phyloP scores from a whole-genome alignment of 2,797 vertebrate genomes.

The Crypturellus tataupa region DNA sequence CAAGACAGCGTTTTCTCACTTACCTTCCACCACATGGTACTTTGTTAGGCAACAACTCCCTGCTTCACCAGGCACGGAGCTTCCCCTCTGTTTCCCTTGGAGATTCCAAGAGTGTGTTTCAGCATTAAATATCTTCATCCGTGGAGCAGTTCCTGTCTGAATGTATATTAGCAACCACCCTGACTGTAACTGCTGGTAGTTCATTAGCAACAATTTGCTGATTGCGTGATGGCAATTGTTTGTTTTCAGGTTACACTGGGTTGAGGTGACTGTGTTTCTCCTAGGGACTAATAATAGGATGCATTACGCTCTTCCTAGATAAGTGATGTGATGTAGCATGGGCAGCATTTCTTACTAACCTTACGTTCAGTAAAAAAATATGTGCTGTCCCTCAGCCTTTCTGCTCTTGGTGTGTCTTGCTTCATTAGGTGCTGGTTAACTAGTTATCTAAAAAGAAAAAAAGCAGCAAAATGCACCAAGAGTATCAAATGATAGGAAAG shows the following conservation, averaged over 20 bases:
- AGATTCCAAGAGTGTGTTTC: not conserved
- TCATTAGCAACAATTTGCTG: no score
- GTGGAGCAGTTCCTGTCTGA: not conserved
- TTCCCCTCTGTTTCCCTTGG: not conserved
- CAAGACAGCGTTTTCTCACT: not conserved
- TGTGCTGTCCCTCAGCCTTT: not conserved
- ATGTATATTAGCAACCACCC: not conserved
- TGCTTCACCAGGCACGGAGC: not conserved
- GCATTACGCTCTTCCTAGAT: not conserved
- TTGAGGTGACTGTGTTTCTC: not conserved
- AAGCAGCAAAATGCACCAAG: constrained; percentile 1
- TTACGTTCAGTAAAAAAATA: not conserved
- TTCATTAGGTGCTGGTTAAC: not conserved
- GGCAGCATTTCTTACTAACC: not conserved
- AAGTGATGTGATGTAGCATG: not conserved
- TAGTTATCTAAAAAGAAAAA: not conserved
- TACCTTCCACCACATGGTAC: accelerated
- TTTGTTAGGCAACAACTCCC: not conserved
- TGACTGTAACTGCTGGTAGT: no score
- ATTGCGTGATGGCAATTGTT: not conserved
- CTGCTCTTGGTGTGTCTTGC: not conserved
- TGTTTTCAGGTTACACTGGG: not conserved
- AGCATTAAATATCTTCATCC: not conserved
- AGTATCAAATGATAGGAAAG: not conserved
- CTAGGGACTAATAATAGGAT: no score